Conservation (phyloP, 1,140 invertebrate species). For the Monomorium pharaonis region DNA sequence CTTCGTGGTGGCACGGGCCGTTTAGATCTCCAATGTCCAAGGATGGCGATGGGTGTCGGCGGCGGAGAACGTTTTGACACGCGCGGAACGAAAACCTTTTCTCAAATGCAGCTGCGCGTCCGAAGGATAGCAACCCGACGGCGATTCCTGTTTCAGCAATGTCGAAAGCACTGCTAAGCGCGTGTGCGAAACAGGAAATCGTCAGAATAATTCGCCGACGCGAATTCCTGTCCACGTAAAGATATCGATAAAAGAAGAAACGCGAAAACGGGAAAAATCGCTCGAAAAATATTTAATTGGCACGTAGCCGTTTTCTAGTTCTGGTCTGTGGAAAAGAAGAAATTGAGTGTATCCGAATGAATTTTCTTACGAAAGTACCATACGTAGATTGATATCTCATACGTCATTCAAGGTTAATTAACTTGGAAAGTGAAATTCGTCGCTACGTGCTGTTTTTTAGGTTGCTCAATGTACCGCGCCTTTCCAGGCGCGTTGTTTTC, state of each 20-base stretch:
- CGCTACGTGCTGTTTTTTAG: constrained; percentile 29
- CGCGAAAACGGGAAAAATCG: background rate
- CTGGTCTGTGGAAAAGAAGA: background rate
- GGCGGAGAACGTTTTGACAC: background rate
- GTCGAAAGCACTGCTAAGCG: background rate
- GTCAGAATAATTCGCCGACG: background rate
- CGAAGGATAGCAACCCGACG: constrained; percentile 29
- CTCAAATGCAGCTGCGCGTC: background rate
- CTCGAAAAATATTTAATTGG: background rate
- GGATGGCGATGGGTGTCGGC: background rate
- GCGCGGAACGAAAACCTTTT: background rate
- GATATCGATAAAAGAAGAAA: background rate
- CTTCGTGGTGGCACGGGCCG: background rate
- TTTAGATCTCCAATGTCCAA: background rate
- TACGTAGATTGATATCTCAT: constrained; percentile 31
- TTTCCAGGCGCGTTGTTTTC: constrained; percentile 37
- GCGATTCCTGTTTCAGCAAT: constrained; percentile 2
- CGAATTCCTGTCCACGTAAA: background rate
- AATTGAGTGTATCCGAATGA: background rate
- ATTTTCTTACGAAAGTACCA: constrained; percentile 48
- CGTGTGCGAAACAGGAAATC: background rate
- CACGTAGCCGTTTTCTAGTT: background rate
- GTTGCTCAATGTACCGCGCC: constrained; percentile 41
- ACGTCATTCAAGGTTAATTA: constrained; percentile 57
- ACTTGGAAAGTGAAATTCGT: constrained; percentile 59